Evolutionary conservation across 2,888 invertebrate genomes (phyloP).

Genomic region (Phragmatobia fuliginosa): DNA sequence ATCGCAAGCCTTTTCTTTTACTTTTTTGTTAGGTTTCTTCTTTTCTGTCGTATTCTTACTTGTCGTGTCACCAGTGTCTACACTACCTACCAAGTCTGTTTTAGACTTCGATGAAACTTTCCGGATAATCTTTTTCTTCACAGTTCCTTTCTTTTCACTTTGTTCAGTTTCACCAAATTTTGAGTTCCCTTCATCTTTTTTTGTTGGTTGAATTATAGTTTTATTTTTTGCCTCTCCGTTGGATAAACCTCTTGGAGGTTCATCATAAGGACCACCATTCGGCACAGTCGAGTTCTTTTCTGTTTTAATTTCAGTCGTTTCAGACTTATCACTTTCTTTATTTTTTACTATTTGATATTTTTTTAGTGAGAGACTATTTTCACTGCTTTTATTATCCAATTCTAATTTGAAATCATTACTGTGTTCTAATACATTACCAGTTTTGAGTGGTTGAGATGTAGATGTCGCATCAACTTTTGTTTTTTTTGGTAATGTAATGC

Average conservation of each 20-base stretch:
- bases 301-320: constrained; percentile 54
- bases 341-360: constrained; percentile 71
- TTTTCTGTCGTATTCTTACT: constrained; percentile 70
- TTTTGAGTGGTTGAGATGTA: constrained; percentile 58
- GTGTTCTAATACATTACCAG: constrained; percentile 35
- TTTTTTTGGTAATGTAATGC: constrained; percentile 78
- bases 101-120: constrained; percentile 83
- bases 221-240: constrained; percentile 65
- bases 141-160: constrained; percentile 74
- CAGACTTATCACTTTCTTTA: constrained; percentile 55
- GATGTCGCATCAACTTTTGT: constrained; percentile 52
- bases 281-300: constrained; percentile 61
- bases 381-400: constrained; percentile 49
- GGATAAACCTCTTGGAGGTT: constrained; percentile 53
- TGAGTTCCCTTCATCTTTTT: constrained; percentile 62
- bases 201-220: constrained; percentile 52
- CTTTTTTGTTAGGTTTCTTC: constrained; percentile 79
- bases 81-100: constrained; percentile 68
- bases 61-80: constrained; percentile 65
- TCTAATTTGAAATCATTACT: constrained; percentile 50
- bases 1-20: constrained; percentile 73
- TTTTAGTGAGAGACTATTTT: constrained; percentile 66
- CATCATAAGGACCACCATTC: constrained; percentile 61
- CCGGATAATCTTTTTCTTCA: constrained; percentile 80
- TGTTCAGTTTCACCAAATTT: constrained; percentile 65